phyloP scores from a whole-genome alignment of 2,797 vertebrate species.

The Phrynocephalus vlangalii region DNA sequence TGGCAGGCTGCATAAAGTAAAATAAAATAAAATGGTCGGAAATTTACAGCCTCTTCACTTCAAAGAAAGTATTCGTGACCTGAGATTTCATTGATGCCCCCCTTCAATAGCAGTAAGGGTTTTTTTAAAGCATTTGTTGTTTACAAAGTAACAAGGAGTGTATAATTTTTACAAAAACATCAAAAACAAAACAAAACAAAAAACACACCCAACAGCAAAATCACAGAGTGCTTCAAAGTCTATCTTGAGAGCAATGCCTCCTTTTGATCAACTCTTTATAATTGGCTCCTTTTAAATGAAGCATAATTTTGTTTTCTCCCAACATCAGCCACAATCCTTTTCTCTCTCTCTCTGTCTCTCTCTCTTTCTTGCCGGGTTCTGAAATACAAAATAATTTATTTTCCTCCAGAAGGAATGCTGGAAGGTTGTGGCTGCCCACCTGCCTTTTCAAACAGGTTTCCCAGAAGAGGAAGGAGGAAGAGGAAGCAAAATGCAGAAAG shows the following conservation, averaged over 20 bases:
- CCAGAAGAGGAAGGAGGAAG: background rate
- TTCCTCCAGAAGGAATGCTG: background rate
- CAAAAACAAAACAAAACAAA: background rate
- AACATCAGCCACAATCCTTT: background rate
- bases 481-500: background rate
- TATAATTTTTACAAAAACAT: background rate
- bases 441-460: background rate
- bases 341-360: too few relatives aligned
- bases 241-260: background rate
- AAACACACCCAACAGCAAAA: background rate
- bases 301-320: constrained; percentile 6
- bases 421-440: accelerated
- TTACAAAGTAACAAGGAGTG: constrained; percentile 30
- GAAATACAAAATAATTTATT: background rate
- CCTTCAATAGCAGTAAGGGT: constrained; percentile 25
- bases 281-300: background rate
- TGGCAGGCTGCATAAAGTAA: constrained; percentile 46
- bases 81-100: constrained; percentile 26
- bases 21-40: constrained; percentile 58
- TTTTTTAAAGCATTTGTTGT: constrained; percentile 30
- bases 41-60: constrained; percentile 56
- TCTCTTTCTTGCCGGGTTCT: background rate
- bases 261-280: constrained; percentile 12
- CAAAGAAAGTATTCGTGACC: constrained; percentile 52
- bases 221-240: constrained; percentile 23